These are phyloP conservation scores for Aphelocoma californica DNA, from an alignment of 2,797 vertebrate species.

Conservation along the genomic window DNA sequence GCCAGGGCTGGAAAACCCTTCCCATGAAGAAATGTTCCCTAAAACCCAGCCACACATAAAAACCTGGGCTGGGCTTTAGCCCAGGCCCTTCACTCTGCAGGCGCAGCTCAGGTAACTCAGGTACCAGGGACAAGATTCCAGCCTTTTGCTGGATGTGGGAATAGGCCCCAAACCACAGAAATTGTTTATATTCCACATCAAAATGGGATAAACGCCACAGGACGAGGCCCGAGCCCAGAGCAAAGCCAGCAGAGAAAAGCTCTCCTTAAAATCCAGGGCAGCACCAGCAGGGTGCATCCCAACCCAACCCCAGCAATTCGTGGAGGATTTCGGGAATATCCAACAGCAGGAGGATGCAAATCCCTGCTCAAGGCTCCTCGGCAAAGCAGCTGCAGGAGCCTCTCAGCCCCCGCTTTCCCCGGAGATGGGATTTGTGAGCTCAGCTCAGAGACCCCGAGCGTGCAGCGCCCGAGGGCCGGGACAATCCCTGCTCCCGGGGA, in stretches of 20 bases:
- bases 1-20: background rate
- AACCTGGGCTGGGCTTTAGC: background rate
- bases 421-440: background rate
- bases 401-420: background rate
- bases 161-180: rapidly evolving
- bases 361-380: background rate
- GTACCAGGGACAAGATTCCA: background rate
- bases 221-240: background rate
- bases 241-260: background rate
- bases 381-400: background rate
- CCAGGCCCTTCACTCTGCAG: background rate
- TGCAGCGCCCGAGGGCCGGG: too few species aligned
- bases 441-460: too few species aligned
- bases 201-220: background rate
- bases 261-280: background rate
- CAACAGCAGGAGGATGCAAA: background rate
- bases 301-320: background rate
- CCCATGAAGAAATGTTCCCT: background rate
- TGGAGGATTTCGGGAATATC: rapidly evolving
- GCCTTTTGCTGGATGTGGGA: rapidly evolving
- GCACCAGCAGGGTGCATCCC: background rate
- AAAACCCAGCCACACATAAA: background rate
- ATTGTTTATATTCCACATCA: background rate
- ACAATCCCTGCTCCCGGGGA: background rate
- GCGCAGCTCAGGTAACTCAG: background rate